phyloP scores from a whole-genome alignment of 2,888 invertebrate genomes.

The Phlogophora meticulosa region DNA sequence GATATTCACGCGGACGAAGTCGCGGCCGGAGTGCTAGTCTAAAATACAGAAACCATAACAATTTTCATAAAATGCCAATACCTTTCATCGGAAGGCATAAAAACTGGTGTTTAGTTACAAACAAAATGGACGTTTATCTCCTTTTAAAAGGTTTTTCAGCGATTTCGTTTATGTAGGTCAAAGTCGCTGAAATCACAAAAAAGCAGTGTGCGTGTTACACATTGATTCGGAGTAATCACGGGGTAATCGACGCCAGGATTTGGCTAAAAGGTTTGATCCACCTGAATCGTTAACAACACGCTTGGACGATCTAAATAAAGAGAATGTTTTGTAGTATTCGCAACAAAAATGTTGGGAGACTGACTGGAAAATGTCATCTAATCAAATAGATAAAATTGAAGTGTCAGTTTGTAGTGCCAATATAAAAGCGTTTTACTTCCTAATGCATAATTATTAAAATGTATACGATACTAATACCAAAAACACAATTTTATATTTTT shows the following conservation, averaged over 20 bases:
- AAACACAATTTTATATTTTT: no score
- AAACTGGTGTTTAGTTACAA: constrained; percentile 15
- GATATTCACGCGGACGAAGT: no score
- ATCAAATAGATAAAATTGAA: no score
- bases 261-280: constrained; percentile 33
- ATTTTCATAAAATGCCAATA: background rate
- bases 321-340: background rate
- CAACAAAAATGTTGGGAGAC: background rate
- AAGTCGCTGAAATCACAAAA: constrained; percentile 9
- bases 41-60: background rate
- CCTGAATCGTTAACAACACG: constrained; percentile 2
- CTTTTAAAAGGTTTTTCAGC: constrained; percentile 18
- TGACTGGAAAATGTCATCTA: background rate
- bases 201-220: constrained; percentile 36
- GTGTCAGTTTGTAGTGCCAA: no score
- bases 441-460: no score
- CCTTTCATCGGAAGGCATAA: background rate
- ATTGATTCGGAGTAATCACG: constrained; percentile 31
- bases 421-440: no score
- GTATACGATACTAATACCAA: no score
- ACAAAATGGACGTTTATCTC: constrained; percentile 31
- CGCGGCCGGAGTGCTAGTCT: no score
- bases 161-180: constrained; percentile 26
- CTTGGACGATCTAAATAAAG: background rate
- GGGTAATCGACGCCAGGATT: constrained; percentile 23